Conservation (phyloP, 2,888 invertebrate genomes). For the Perdita meconis region DNA sequence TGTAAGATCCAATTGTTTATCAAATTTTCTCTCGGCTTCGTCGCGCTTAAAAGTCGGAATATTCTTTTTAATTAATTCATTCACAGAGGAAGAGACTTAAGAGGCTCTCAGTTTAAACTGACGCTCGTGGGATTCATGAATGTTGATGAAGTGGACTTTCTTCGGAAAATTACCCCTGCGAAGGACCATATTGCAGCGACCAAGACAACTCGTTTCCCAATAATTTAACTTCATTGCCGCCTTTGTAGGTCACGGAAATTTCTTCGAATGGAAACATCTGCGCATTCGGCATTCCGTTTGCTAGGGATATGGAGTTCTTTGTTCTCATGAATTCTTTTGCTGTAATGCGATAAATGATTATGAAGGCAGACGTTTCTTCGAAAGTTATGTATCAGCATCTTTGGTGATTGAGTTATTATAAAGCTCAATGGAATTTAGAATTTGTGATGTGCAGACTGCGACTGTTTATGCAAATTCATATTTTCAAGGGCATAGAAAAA, state of each 20-base stretch:
- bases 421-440: too few species aligned
- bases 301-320: conserved; percentile 85
- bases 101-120: too few species aligned
- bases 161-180: conserved; percentile 87
- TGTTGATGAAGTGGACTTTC: not conserved
- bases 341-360: conserved; percentile 56
- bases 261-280: conserved; percentile 88
- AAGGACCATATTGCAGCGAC: conserved; percentile 90
- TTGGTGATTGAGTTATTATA: too few species aligned
- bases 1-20: too few species aligned
- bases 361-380: not conserved
- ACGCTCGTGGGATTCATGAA: not conserved
- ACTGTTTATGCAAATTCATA: too few species aligned
- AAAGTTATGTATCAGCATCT: not conserved
- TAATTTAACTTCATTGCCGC: conserved; percentile 85
- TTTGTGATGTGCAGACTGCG: too few species aligned
- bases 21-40: too few species aligned
- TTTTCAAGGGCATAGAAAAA: too few species aligned
- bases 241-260: conserved; percentile 86
- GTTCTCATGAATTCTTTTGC: conserved; percentile 82
- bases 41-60: not conserved
- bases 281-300: conserved; percentile 90
- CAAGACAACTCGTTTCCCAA: conserved; percentile 86
- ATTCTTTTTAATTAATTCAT: too few species aligned
- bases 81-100: too few species aligned